phyloP scores from a whole-genome alignment of 1,140 invertebrate species.

The Neuroterus valhalla region DNA sequence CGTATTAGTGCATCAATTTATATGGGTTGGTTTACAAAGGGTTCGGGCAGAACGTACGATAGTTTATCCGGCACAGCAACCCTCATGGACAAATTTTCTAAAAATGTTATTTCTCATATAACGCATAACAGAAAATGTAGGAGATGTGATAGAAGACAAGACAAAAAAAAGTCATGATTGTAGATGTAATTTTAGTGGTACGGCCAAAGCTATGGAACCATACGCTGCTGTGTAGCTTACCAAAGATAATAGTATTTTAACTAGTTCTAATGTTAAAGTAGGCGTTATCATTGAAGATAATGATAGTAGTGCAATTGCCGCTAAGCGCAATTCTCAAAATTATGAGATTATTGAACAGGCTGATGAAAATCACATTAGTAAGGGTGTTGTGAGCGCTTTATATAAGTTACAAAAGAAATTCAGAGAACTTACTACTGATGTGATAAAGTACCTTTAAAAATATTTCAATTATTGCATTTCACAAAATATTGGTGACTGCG shows the following conservation, averaged over 20 bases:
- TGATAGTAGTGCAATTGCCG: constrained; percentile 17
- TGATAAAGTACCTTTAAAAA: constrained; percentile 21
- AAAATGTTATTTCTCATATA: constrained; percentile 42
- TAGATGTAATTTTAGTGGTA: constrained; percentile 40
- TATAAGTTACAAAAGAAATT: constrained; percentile 34
- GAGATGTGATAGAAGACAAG: constrained; percentile 42
- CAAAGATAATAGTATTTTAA: constrained; percentile 41
- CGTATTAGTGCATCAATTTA: constrained; percentile 45
- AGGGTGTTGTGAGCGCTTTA: constrained; percentile 16
- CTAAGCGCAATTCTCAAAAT: constrained; percentile 12
- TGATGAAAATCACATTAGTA: constrained; percentile 33
- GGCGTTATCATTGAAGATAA: too few species aligned
- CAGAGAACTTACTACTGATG: constrained; percentile 30
- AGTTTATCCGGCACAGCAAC: constrained; percentile 46
- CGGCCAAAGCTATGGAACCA: too few species aligned
- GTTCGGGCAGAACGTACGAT: constrained; percentile 47
- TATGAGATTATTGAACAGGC: constrained; percentile 29
- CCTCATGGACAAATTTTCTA: constrained; percentile 44
- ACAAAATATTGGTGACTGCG: constrained; percentile 20
- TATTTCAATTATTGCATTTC: constrained; percentile 25
- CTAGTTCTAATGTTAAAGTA: too few species aligned
- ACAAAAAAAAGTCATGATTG: constrained; percentile 43
- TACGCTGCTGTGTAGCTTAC: constrained; percentile 33
- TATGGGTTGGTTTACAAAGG: constrained; percentile 47
- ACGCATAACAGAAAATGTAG: constrained; percentile 47